A percentile compares a stretch with the other conserved stretches of the same genome.
Conservation (phyloP, 2,797 vertebrate genomes). For the Chelon labrosus region DNA sequence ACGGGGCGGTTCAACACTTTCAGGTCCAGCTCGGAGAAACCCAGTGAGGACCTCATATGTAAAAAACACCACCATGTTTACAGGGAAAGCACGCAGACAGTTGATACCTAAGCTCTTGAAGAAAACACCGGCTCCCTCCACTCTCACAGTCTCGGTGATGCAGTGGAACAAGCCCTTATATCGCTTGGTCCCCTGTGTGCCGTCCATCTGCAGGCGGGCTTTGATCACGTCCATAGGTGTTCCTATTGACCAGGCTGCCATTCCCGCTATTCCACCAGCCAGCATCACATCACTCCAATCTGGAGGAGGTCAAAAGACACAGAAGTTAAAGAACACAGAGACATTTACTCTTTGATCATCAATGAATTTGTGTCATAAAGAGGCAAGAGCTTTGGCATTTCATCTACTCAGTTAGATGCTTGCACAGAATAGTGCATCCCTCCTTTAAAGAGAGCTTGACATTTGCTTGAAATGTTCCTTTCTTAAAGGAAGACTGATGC, state of each 20-base stretch:
- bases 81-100: slow-evolving; percentile 91
- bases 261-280: slow-evolving; percentile 90
- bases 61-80: slow-evolving; percentile 93
- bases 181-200: slow-evolving; percentile 73
- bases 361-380: not conserved
- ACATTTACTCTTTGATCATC: not conserved
- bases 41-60: slow-evolving; percentile 87
- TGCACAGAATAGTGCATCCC: no score
- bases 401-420: no score
- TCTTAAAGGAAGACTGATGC: not conserved
- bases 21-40: slow-evolving; percentile 56
- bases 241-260: slow-evolving; percentile 88
- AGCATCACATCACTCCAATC: slow-evolving; percentile 87
- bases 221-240: slow-evolving; percentile 97
- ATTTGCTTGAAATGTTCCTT: no score
- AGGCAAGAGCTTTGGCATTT: not conserved
- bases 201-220: slow-evolving; percentile 91
- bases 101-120: slow-evolving; percentile 92
- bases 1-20: slow-evolving; percentile 18
- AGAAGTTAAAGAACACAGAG: not conserved
- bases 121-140: slow-evolving; percentile 88
- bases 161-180: slow-evolving; percentile 92
- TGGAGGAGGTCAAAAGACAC: slow-evolving; percentile 65
- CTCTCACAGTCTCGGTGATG: slow-evolving; percentile 81
- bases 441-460: no score